Evolutionary conservation across 2,888 invertebrate species (phyloP), one percentile per base, ranked within the genome.

Genomic region (Drosophila robusta): DNA sequence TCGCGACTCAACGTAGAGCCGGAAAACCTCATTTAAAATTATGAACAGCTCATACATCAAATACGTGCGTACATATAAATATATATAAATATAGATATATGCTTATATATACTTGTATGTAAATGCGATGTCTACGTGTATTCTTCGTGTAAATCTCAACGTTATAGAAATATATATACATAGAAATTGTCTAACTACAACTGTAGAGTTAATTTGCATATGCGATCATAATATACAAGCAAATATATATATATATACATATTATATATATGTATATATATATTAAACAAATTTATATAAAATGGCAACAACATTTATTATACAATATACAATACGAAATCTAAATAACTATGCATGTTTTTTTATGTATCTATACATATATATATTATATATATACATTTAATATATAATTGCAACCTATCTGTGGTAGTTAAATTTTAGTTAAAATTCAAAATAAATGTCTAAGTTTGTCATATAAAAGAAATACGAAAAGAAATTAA

Each of bases 391-490:
- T 76, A 66, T 75, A 74, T 87, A 71, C 61, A 74, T 76, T 68
- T 75, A 72, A 76, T 78, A 78, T 81, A 75, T 89, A 90, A 90
- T 90, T 88, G 91, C 90, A 91, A 91, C 87, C 88, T 91, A 90
- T 91, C 91, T 91, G 91, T 91, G 91, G 91, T 91, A 91, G 91
- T 91, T 91, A 92, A 91, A 90, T 90, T 90, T 91, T 91, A 92
- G 91, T 91, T 89, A 85, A 90, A 90, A 89, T 86, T 89, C 80
- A 80, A 87, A 78, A 72, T 81, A 80, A 77, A 55, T 78, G 49
- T 70, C 65, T 84, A 84, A 86, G 88, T 78, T 86, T 84, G 83
- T 84, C 83, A 87, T 82, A 80, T 74, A 58, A 79, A 60, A 62
- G 12, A 75, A 75, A 78, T 82, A 80, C 87, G 87, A 87, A 82